Percentiles rank a stretch among this genome's conserved stretches.
These are phyloP conservation scores for Papio anubis DNA, from an alignment of 2,113 vertebrate species.

Conservation along the genomic window DNA sequence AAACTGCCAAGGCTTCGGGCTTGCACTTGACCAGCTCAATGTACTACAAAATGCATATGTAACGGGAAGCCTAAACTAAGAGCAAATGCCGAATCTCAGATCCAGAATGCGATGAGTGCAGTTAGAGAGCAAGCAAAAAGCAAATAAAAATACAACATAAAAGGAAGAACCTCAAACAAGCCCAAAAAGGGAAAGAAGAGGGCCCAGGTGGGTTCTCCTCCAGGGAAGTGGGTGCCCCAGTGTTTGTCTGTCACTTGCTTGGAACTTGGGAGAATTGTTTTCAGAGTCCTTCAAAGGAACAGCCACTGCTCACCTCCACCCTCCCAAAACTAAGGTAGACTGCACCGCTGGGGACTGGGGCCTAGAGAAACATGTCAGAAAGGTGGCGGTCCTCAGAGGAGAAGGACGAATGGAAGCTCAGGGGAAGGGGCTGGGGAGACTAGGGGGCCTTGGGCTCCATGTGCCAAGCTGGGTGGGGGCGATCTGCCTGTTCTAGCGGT, in stretches of 20 bases:
- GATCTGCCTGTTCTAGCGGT: rapidly evolving
- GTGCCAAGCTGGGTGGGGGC: rapidly evolving
- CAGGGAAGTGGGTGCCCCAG: neutral
- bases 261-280: neutral
- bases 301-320: neutral
- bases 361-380: neutral
- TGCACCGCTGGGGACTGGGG: neutral
- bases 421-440: neutral
- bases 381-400: neutral
- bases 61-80: neutral
- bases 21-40: neutral
- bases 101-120: neutral
- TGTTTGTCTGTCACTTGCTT: neutral
- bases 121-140: neutral
- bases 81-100: neutral
- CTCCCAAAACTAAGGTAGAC: neutral
- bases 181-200: neutral
- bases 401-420: neutral
- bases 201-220: neutral
- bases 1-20: too few species aligned
- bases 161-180: neutral
- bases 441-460: neutral
- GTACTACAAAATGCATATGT: neutral
- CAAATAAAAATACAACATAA: neutral
- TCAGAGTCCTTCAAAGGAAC: neutral